Conservation (phyloP, 2,113 vertebrate genomes). For the Eretmochelys imbricata region DNA sequence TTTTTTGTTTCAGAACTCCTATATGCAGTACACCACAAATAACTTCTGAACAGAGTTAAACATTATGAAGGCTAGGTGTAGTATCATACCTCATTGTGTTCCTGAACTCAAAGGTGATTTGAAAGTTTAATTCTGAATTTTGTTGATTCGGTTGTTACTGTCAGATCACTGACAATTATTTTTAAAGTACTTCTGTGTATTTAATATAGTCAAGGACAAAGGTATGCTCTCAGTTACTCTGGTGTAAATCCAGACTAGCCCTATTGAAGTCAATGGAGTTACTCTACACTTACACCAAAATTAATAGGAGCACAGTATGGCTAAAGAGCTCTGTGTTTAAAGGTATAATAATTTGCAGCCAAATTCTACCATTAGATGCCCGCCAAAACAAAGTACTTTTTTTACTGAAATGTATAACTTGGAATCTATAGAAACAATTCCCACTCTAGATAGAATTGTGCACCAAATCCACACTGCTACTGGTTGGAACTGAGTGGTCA, state of each 20-base stretch:
- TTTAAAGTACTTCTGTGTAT: too few species aligned
- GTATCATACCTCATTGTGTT: rapidly evolving
- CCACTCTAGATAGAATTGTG: not conserved
- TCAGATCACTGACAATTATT: too few species aligned
- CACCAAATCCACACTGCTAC: not conserved
- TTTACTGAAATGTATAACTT: not conserved
- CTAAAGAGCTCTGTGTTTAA: not conserved
- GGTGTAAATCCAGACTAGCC: too few species aligned
- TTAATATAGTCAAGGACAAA: too few species aligned
- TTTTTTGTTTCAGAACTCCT: not conserved
- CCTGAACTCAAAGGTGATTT: not conserved
- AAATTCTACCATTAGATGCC: not conserved
- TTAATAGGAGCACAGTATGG: not conserved
- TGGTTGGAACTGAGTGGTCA: not conserved
- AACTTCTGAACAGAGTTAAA: not conserved
- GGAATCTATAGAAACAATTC: not conserved
- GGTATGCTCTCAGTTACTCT: too few species aligned
- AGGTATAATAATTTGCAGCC: not conserved
- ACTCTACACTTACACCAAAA: too few species aligned
- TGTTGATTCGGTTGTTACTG: too few species aligned
- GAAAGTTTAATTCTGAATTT: not conserved
- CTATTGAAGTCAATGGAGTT: too few species aligned
- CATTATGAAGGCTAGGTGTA: not conserved
- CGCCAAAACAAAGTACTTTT: not conserved
- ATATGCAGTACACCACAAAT: not conserved